A percentile compares a stretch with the other conserved stretches of the same genome.
Conservation (phyloP, 2,797 vertebrate species). For the Microctenopoma stevenorrisi region DNA sequence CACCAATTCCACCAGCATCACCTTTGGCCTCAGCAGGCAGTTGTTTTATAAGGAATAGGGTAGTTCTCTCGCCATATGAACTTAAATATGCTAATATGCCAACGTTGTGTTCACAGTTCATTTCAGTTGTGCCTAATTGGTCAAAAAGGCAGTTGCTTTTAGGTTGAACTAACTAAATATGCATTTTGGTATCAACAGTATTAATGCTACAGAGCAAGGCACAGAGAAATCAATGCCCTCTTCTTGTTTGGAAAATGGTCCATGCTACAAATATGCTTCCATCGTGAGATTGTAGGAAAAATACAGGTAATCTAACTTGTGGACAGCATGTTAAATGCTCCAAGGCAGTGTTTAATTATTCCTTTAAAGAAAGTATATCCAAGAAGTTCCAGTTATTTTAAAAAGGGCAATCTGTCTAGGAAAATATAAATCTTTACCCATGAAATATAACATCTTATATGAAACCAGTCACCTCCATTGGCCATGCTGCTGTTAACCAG, state of each 20-base stretch:
- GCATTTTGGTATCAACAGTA: not conserved
- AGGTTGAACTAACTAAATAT: not conserved
- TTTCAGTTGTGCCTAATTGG: not conserved
- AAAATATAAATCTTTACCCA: not conserved
- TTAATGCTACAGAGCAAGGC: not conserved
- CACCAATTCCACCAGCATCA: not conserved
- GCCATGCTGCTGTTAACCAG: conserved; percentile 91
- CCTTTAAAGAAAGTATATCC: not conserved
- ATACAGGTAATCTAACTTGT: not conserved
- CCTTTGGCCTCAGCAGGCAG: not conserved
- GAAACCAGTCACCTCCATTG: conserved; percentile 79
- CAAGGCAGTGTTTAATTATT: not conserved
- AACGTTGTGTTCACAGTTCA: not conserved
- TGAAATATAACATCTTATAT: not conserved
- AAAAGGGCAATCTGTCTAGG: not conserved
- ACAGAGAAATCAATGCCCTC: not conserved
- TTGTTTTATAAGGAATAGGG: not conserved
- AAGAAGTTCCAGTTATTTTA: not conserved
- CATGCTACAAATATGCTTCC: not conserved
- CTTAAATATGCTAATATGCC: not conserved
- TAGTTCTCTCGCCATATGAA: no score
- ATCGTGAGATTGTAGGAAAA: not conserved
- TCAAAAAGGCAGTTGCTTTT: not conserved
- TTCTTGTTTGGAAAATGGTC: not conserved
- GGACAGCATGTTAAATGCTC: not conserved